These are phyloP conservation scores for Neopipo cinnamomea DNA, from an alignment of 2,113 vertebrate species.

Conservation along the genomic window DNA sequence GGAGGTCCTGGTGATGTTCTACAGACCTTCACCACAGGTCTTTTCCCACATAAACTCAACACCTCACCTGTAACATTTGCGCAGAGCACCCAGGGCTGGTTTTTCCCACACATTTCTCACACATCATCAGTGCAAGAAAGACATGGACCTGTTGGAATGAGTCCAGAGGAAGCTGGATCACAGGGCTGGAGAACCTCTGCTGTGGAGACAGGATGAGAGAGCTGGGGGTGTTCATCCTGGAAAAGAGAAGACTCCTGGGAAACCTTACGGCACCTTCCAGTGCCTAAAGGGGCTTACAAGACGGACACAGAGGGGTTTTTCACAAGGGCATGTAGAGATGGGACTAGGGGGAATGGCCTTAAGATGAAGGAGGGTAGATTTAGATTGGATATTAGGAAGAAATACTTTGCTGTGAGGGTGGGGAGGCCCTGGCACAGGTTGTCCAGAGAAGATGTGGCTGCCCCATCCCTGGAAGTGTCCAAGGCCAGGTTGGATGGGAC, in stretches of 20 bases:
- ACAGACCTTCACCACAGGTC: not conserved
- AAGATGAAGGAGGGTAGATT: not conserved
- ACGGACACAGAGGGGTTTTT: not conserved
- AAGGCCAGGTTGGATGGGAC: rapidly evolving
- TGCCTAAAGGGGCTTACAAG: not conserved
- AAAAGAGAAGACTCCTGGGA: not conserved
- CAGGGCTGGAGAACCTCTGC: not conserved
- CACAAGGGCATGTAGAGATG: not conserved
- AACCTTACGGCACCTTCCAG: not conserved
- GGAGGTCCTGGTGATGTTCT: not conserved
- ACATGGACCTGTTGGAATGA: rapidly evolving
- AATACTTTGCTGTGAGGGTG: not conserved
- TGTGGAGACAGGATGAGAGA: not conserved
- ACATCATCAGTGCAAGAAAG: not conserved
- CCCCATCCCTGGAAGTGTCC: not conserved
- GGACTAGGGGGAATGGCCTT: not conserved
- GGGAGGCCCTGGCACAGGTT: not conserved
- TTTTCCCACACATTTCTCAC: not conserved
- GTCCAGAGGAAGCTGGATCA: not conserved
- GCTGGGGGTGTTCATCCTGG: not conserved
- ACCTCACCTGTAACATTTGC: not conserved
- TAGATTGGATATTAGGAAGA: not conserved
- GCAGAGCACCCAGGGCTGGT: not conserved
- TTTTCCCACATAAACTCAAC: not conserved
- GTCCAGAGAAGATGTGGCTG: not conserved